Percentiles rank a stretch among this genome's conserved stretches.
phyloP scores from a whole-genome alignment of 2,797 vertebrate species.

The Pipistrellus nathusii region DNA sequence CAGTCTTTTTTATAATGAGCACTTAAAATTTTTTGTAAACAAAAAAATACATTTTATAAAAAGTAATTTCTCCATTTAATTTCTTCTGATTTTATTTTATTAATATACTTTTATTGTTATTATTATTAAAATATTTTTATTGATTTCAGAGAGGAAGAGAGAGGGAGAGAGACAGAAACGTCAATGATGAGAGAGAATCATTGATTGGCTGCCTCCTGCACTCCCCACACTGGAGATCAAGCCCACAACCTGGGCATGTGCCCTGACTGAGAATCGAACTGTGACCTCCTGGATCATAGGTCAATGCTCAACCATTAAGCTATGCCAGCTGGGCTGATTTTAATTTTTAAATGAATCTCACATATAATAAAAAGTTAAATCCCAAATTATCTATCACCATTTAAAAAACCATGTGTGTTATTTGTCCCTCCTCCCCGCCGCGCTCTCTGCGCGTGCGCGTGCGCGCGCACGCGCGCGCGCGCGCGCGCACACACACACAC shows the following conservation, averaged over 20 bases:
- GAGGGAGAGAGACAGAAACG: neutral
- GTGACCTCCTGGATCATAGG: no score
- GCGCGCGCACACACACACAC: no score
- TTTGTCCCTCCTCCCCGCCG: no score
- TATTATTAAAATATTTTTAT: no score
- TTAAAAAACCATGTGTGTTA: neutral
- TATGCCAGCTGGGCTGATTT: neutral
- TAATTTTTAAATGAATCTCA: constrained; percentile 42
- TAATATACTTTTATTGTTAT: neutral
- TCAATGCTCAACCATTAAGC: neutral
- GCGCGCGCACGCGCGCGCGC: no score
- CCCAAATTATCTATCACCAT: neutral
- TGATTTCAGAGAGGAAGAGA: neutral
- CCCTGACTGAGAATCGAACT: no score
- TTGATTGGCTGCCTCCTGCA: no score
- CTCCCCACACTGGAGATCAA: no score
- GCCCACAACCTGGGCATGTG: no score
- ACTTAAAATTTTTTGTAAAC: neutral
- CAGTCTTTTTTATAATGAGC: neutral
- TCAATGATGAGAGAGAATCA: neutral
- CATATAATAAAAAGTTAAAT: neutral
- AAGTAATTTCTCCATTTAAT: constrained; percentile 25
- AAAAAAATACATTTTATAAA: neutral
- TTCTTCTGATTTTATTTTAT: neutral
- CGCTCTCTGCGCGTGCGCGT: no score